phyloP scores from a whole-genome alignment of 2,113 vertebrate genomes.

The Muntiacus muntjak region DNA sequence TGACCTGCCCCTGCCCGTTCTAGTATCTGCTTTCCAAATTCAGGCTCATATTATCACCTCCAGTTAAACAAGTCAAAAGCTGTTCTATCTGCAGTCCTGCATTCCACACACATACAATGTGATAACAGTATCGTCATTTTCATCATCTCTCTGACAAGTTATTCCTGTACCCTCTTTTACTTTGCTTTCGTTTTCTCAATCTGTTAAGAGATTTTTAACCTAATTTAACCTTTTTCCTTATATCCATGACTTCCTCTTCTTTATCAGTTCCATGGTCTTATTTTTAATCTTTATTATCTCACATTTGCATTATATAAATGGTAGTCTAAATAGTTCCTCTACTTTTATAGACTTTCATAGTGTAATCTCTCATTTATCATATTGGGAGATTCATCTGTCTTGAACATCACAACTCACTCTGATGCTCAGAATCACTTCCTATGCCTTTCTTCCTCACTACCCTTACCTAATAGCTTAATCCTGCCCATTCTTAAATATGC shows the following conservation, averaged over 20 bases:
- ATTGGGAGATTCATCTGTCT: neutral
- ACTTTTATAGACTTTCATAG: neutral
- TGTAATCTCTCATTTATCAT: neutral
- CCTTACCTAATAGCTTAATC: neutral
- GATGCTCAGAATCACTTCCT: neutral
- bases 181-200: neutral
- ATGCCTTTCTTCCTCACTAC: neutral
- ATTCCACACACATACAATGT: neutral
- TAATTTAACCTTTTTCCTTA: neutral
- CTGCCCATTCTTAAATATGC: neutral
- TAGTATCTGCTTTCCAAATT: neutral
- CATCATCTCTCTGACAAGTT: neutral
- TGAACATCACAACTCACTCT: neutral
- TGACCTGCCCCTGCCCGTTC: neutral
- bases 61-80: neutral
- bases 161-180: neutral
- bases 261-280: neutral
- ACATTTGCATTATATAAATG: neutral
- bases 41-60: neutral
- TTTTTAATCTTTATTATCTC: neutral
- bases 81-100: neutral
- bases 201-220: neutral
- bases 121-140: neutral
- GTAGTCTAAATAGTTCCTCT: neutral
- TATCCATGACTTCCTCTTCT: neutral